Conservation (phyloP, 2,113 vertebrate genomes). For the Mastomys coucha region DNA sequence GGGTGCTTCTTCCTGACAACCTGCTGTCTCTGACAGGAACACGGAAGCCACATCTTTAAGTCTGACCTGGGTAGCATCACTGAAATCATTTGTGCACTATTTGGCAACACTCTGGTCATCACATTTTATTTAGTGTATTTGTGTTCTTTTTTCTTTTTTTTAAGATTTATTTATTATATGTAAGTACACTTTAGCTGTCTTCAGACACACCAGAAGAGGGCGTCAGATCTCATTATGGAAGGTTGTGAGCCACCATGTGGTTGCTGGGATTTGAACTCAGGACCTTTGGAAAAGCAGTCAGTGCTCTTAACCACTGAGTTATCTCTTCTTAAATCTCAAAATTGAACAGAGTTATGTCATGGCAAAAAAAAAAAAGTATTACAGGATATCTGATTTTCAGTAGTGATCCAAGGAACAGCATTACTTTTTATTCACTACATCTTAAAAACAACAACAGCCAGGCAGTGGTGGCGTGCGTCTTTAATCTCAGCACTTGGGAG, state of each 20-base stretch:
- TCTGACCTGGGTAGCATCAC: background rate
- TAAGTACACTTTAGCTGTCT: no score
- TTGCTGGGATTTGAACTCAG: no score
- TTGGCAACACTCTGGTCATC: background rate
- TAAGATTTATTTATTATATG: no score
- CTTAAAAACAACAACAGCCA: background rate
- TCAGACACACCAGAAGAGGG: no score
- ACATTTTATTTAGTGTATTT: background rate
- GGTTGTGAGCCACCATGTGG: no score
- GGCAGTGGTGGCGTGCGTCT: no score
- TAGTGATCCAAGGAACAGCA: background rate
- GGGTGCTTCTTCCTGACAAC: no score
- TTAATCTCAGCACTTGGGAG: no score
- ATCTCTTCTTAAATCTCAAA: slow-evolving; percentile 18
- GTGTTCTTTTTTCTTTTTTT: no score
- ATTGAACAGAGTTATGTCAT: background rate
- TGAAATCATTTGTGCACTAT: background rate
- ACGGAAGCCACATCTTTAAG: background rate
- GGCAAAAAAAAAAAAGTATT: background rate
- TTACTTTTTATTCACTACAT: background rate
- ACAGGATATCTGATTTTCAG: background rate
- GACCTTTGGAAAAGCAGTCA: no score
- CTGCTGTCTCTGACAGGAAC: background rate
- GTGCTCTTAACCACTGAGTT: no score
- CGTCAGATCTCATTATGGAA: no score